Percentiles rank a stretch among this genome's conserved stretches.
These are phyloP conservation scores for Matsumyia berberina DNA, from an alignment of 2,888 invertebrate genomes.

Conservation along the genomic window DNA sequence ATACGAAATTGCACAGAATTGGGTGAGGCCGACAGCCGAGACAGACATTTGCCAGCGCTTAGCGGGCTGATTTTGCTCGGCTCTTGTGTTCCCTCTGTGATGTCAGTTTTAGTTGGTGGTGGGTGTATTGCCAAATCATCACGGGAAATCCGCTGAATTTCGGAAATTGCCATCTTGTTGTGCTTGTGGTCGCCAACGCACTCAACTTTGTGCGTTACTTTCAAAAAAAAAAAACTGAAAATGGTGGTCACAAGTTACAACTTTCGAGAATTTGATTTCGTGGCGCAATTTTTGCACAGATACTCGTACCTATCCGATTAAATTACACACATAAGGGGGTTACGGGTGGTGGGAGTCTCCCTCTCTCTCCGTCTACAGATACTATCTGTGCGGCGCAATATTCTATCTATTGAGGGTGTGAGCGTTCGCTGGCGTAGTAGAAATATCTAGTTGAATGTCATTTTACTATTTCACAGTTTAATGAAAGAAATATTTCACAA, in stretches of 20 bases:
- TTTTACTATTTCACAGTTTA: slow-evolving; percentile 73
- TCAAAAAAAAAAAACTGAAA: too few relatives aligned
- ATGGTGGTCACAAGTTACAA: too few relatives aligned
- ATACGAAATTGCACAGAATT: slow-evolving; percentile 55
- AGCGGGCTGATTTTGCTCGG: too few relatives aligned
- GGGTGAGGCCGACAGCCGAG: slow-evolving; percentile 42
- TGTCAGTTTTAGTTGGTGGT: too few relatives aligned
- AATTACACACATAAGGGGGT: neutral
- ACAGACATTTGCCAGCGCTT: neutral
- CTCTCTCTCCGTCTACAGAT: neutral
- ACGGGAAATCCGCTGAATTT: too few relatives aligned
- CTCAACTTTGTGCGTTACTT: too few relatives aligned
- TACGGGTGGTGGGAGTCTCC: neutral
- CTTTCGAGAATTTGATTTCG: too few relatives aligned
- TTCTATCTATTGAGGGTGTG: slow-evolving; percentile 17
- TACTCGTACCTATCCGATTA: neutral
- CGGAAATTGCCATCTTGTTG: too few relatives aligned
- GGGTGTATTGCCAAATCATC: too few relatives aligned
- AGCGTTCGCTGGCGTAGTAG: slow-evolving; percentile 3
- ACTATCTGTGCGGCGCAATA: neutral
- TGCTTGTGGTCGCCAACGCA: too few relatives aligned
- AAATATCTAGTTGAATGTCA: slow-evolving; percentile 29
- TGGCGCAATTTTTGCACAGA: slow-evolving; percentile 12
- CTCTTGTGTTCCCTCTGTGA: too few relatives aligned
- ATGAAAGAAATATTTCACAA: slow-evolving; percentile 76